Percentiles rank a stretch among this genome's conserved stretches.
Conservation (phyloP, 2,113 vertebrate genomes). For the Dryoscopus gambensis region DNA sequence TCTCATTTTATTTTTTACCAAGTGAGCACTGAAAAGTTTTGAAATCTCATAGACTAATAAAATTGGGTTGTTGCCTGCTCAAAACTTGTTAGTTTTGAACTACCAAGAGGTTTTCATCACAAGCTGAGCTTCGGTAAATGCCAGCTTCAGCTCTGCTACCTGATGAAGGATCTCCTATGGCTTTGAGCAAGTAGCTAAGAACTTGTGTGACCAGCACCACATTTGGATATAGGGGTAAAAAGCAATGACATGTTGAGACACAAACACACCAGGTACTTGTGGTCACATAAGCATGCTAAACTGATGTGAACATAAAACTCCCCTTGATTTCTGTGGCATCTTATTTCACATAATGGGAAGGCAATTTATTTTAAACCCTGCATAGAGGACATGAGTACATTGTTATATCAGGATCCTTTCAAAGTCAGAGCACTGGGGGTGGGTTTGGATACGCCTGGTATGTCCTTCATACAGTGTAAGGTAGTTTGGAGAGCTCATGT, state of each 20-base stretch:
- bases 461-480: background rate
- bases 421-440: background rate
- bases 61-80: background rate
- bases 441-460: background rate
- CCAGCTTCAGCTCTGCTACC: background rate
- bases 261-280: background rate
- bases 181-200: background rate
- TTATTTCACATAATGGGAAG: background rate
- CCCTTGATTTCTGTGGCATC: background rate
- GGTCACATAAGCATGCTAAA: background rate
- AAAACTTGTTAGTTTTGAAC: background rate
- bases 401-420: background rate
- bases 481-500: background rate
- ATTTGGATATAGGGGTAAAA: background rate
- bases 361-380: background rate
- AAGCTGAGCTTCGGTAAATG: background rate
- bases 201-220: background rate
- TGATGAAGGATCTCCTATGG: background rate
- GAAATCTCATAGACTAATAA: background rate
- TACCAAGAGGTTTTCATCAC: background rate
- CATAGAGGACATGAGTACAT: rapidly evolving
- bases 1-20: background rate
- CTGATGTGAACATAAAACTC: background rate
- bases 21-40: background rate
- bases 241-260: background rate